These are phyloP conservation scores for Balearica regulorum DNA, from an alignment of 2,797 vertebrate species.

Conservation along the genomic window DNA sequence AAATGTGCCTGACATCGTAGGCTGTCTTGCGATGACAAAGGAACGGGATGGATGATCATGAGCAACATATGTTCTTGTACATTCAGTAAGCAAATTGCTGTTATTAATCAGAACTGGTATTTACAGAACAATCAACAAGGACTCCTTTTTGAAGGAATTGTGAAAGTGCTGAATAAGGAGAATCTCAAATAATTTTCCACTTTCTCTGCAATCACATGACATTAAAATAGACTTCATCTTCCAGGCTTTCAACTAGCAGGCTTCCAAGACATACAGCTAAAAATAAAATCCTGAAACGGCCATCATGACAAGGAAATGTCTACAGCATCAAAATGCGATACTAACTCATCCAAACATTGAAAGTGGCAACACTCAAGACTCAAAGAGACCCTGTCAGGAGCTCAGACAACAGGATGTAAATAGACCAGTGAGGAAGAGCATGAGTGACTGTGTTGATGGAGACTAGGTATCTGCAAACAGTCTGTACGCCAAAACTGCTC, in stretches of 20 bases:
- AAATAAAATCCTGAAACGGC: not conserved
- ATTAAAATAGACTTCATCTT: not conserved
- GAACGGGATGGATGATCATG: accelerated
- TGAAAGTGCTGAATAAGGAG: not conserved
- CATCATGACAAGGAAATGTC: not conserved
- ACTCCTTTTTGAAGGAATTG: not conserved
- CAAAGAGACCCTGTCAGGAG: not conserved
- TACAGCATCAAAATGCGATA: not conserved
- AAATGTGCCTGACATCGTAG: accelerated
- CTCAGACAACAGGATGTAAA: no score
- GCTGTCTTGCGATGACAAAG: not conserved
- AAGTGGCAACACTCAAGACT: not conserved
- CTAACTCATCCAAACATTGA: not conserved
- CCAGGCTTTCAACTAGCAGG: not conserved
- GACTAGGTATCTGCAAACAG: not conserved
- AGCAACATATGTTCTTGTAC: not conserved
- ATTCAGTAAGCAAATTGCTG: not conserved
- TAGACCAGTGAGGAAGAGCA: not conserved
- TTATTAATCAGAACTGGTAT: not conserved
- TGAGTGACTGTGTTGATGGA: accelerated
- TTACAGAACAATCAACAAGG: not conserved
- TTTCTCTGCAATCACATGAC: not conserved
- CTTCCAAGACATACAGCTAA: not conserved
- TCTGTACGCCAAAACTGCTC: not conserved
- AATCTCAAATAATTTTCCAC: not conserved